Evolutionary conservation across 2,888 invertebrate genomes (phyloP), one percentile per base, ranked within the genome.

Genomic region (Sericinus montela): DNA sequence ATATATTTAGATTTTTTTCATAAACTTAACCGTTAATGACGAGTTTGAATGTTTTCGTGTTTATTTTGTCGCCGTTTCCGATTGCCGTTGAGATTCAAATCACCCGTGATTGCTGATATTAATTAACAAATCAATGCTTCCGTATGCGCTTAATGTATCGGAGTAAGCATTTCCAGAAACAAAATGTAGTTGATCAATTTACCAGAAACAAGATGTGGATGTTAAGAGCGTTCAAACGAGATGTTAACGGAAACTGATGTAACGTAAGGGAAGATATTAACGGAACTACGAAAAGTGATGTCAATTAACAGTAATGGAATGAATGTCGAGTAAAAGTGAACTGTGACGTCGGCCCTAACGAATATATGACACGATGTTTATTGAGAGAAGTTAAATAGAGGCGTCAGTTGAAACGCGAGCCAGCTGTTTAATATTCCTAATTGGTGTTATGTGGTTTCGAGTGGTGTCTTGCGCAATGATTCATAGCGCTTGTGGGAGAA

Each of bases 291-390:
- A 72, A 75, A 85, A 85, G 65, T 75, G 72, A 71, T 59, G 63
- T 63, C 72, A 80, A 83, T 83, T 81, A 84, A 79, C 83, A 70
- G 53, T 42, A 34, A 48, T 65, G 58, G 57, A 75, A 72, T 70
- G 68, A 69, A 59, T 59, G 61, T 67, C 64, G 52, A 68, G 67
- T 69, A 64, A 73, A 72, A 72, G 67, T 63, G 66, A 68, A 66
- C 69, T 70, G 63, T 59, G 63, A 60, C 59, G 62, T 64, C 67
- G 65, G 62, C 61, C 67, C 76, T 11, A 77, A 83, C 75, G 67
- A 77, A 82, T 77, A 78, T 78, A 80, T 75, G 69, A 76, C 66
- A 76, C 76, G 77, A 76, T 76, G 77, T 82, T 82, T 78, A 68
- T 69, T 68, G 71, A 70, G 72, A 71, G 77, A 68, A 60, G 77